Evolutionary conservation across 92 coral and sea anemone species (phyloP), one percentile per base, ranked within the genome.

Genomic region (Porites lobata): DNA sequence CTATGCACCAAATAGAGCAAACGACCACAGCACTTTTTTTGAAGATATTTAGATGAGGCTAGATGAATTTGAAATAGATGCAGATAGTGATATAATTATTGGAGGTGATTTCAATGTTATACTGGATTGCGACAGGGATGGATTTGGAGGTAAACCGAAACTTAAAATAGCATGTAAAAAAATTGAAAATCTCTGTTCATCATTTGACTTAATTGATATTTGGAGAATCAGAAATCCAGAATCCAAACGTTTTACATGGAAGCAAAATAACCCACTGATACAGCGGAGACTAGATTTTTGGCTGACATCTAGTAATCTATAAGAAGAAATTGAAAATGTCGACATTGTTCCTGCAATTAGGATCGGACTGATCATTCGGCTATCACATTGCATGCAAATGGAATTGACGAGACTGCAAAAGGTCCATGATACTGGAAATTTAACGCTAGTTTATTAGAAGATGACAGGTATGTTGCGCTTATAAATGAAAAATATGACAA

Each of bases 221-320:
- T 87, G 91, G 90, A 69, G 90, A 24, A 53, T 86, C 17, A 78
- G 85, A 69, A 86, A 86, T 51, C 90, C 85, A 32, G 51, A 58
- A 22, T 13, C 21, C 9, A 66, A 78, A 19, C 75, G 56, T 64
- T 85, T 76, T 32, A 75, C 77, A 5, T 85, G 89, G 89, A 26
- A 26, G 3, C 32, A 53, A 67, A 84, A 72, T 50, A 73, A 13
- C 17, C 88, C 81, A 58, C 5, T 65, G 20, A 63, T 61, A 50
- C 82, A 85, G 19, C 43, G 26, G 0, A 73, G 89, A 11, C 18
- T 85, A 53, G 77, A 76, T 50, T 85, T 53, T 76, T 85, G 83
- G 77, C 26, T 85, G 8, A 85, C 66, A 17, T 0, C 53, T 19
- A 76, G 52, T 38, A 29, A 10, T 14, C 20, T 85, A 17, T 69